Conservation (phyloP, 2,113 vertebrate species). For the Nettapus auritus region DNA sequence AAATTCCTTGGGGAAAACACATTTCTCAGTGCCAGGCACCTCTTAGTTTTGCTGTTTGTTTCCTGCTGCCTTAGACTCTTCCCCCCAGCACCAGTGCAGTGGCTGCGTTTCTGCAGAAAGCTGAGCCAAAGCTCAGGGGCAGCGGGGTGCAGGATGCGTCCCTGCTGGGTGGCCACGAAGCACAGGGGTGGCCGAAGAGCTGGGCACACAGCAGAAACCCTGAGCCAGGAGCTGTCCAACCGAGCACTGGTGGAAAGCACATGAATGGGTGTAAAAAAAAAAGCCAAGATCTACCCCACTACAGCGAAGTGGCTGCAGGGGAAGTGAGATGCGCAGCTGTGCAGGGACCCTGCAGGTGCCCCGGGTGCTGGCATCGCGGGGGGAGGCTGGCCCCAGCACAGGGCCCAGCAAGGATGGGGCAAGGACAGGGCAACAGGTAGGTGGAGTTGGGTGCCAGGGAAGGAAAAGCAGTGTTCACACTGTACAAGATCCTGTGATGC, state of each 20-base stretch:
- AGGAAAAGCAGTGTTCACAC: background rate
- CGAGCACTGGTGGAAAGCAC: background rate
- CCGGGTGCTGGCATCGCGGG: rapidly evolving
- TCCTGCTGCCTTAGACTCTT: background rate
- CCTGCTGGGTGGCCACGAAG: background rate
- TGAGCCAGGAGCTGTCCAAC: background rate
- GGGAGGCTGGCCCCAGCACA: background rate
- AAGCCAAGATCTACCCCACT: background rate
- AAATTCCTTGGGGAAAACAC: too few species aligned
- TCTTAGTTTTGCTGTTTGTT: background rate
- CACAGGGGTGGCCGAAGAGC: rapidly evolving
- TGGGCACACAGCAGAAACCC: rapidly evolving
- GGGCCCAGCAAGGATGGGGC: too few species aligned
- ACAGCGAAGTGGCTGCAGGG: background rate
- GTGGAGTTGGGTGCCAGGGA: background rate
- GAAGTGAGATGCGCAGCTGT: background rate
- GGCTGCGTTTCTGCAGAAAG: background rate
- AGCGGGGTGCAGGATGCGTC: background rate
- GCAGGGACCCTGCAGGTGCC: rapidly evolving
- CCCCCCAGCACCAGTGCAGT: background rate
- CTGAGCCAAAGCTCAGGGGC: background rate
- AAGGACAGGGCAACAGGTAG: background rate
- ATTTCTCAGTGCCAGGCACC: background rate
- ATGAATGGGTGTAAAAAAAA: background rate
- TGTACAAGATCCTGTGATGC: background rate